phyloP scores from a whole-genome alignment of 2,888 invertebrate genomes.

The Pyrrhia umbra region DNA sequence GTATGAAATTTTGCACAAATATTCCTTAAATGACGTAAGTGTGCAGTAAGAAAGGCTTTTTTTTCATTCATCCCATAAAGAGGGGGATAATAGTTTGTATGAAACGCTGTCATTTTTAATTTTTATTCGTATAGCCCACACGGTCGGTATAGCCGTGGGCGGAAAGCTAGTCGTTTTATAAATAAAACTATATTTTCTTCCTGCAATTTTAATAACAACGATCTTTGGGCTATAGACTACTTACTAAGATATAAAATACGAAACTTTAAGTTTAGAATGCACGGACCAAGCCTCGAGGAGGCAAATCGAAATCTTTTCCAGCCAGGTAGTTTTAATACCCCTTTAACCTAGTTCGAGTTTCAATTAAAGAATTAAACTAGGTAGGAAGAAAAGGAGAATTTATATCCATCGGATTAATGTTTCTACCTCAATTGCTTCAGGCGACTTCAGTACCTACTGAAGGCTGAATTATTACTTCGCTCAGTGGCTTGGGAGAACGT shows the following conservation, averaged over 20 bases:
- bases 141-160: too few relatives aligned
- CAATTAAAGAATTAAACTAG: constrained; percentile 44
- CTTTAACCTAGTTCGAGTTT: constrained; percentile 25
- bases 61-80: too few relatives aligned
- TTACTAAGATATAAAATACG: neutral
- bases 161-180: too few relatives aligned
- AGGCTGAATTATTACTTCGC: constrained; percentile 49
- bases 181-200: neutral
- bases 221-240: neutral
- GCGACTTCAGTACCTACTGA: constrained; percentile 12
- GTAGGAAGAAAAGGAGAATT: constrained; percentile 34
- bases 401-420: constrained; percentile 54
- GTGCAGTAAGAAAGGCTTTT: too few relatives aligned
- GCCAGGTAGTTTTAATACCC: constrained; percentile 15
- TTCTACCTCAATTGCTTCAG: constrained; percentile 34
- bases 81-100: too few relatives aligned
- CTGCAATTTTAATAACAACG: neutral
- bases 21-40: too few relatives aligned
- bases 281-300: constrained; percentile 26
- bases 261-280: constrained; percentile 8
- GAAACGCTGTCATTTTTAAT: too few relatives aligned
- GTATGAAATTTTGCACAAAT: too few relatives aligned
- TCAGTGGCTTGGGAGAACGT: constrained; percentile 30
- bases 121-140: too few relatives aligned
- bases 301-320: constrained; percentile 34